These are phyloP conservation scores for Otolemur crassicaudatus DNA, from an alignment of 2,797 vertebrate genomes.

Conservation along the genomic window DNA sequence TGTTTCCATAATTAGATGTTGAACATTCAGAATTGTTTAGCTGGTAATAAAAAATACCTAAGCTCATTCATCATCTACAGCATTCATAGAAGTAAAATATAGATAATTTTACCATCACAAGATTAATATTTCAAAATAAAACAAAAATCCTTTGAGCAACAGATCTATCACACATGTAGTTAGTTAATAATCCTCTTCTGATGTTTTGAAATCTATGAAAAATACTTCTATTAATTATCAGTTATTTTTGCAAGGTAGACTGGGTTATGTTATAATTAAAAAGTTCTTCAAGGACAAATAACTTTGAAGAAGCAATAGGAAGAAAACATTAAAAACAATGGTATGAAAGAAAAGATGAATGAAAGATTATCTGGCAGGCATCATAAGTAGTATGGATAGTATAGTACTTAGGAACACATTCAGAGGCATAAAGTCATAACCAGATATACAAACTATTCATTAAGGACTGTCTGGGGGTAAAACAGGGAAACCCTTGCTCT, in stretches of 20 bases:
- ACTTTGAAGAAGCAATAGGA: not conserved
- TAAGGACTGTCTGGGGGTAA: not conserved
- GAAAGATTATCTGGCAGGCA: not conserved
- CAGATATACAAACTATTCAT: not conserved
- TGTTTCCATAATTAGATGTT: not conserved
- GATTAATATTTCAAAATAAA: conserved; percentile 45
- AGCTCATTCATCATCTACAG: not conserved
- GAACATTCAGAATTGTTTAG: conserved; percentile 22
- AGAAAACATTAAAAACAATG: not conserved
- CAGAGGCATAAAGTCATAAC: not conserved
- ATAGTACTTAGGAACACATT: not conserved
- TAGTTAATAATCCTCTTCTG: conserved; percentile 1
- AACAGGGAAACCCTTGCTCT: not conserved
- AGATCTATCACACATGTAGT: not conserved
- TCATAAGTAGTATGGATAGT: not conserved
- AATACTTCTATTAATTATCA: not conserved
- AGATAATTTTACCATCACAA: not conserved
- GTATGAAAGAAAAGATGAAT: conserved; percentile 1
- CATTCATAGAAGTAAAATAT: conserved; percentile 55
- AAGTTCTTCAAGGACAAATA: conserved; percentile 21
- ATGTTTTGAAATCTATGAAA: conserved; percentile 44
- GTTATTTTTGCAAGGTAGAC: conserved; percentile 34
- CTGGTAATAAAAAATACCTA: conserved; percentile 29
- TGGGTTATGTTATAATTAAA: not conserved
- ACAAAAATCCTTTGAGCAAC: not conserved